phyloP scores from a whole-genome alignment of 2,797 vertebrate genomes.

The Microctenopoma stevenorrisi region DNA sequence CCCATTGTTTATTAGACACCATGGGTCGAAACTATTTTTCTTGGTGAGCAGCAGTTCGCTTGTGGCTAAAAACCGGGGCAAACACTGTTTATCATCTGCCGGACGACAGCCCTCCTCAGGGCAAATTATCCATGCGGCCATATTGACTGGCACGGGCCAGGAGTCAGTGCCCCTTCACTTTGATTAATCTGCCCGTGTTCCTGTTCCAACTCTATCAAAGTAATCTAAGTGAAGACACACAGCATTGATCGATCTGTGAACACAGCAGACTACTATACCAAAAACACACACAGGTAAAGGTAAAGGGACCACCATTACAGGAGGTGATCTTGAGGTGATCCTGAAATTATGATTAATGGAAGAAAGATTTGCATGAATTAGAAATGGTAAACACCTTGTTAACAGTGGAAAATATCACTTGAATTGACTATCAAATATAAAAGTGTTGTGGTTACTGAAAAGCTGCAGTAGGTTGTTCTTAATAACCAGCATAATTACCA shows the following conservation, averaged over 20 bases:
- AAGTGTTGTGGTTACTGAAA: background rate
- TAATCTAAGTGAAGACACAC: conserved; percentile 78
- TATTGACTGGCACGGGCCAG: conserved; percentile 81
- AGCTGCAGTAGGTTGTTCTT: too few species aligned
- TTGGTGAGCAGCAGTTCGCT: conserved; percentile 79
- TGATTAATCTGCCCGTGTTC: conserved; percentile 83
- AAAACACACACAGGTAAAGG: conserved; percentile 31
- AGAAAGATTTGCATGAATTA: background rate
- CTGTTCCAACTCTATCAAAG: conserved; percentile 82
- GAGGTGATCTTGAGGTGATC: background rate
- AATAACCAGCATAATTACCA: too few species aligned
- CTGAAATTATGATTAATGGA: conserved; percentile 1
- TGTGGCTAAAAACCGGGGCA: conserved; percentile 81
- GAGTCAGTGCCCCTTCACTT: conserved; percentile 80
- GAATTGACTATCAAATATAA: background rate
- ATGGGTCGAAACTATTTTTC: conserved; percentile 85
- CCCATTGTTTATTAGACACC: conserved; percentile 84
- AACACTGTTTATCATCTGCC: conserved; percentile 85
- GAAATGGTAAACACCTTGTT: background rate
- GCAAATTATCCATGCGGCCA: conserved; percentile 72
- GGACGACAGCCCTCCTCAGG: conserved; percentile 77
- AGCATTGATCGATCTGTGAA: conserved; percentile 81
- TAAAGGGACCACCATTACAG: background rate
- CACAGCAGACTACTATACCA: conserved; percentile 51
- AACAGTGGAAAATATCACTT: background rate